Evolutionary conservation across 2,888 invertebrate species (phyloP).

Genomic region (Mesochorus sp.): DNA sequence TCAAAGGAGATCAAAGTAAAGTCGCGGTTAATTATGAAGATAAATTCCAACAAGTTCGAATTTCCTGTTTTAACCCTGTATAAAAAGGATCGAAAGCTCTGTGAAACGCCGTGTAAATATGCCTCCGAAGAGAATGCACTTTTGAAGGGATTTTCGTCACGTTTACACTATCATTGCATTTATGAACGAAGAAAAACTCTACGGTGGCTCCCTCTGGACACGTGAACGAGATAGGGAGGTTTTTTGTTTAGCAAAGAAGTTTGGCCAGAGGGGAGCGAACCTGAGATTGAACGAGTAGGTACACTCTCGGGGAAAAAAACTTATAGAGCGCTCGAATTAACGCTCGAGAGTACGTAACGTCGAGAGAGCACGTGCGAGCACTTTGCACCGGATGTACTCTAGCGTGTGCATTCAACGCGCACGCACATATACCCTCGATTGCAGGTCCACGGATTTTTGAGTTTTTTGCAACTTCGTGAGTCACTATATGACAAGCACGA

Average conservation of each 20-base stretch:
- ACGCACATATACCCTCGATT: slow-evolving; percentile 29
- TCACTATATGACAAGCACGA: too few relatives aligned
- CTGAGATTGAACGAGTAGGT: slow-evolving; percentile 38
- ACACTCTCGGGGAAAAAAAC: slow-evolving; percentile 24
- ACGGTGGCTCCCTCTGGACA: background rate
- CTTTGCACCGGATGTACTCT: slow-evolving; percentile 59
- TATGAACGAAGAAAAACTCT: background rate
- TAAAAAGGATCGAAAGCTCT: background rate
- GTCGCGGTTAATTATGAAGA: too few relatives aligned
- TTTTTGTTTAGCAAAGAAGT: background rate
- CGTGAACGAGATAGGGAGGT: slow-evolving; percentile 30
- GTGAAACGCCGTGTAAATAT: background rate
- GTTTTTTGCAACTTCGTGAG: slow-evolving; percentile 26
- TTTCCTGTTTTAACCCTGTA: background rate
- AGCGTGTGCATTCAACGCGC: slow-evolving; percentile 44
- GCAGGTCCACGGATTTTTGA: slow-evolving; percentile 19
- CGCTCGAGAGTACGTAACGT: slow-evolving; percentile 55
- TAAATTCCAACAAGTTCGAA: too few relatives aligned
- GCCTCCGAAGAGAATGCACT: background rate
- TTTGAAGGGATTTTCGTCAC: background rate
- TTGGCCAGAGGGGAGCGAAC: slow-evolving; percentile 1
- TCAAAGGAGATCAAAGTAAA: too few relatives aligned
- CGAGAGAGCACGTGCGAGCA: slow-evolving; percentile 57
- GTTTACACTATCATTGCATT: background rate
- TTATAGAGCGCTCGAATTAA: slow-evolving; percentile 58